Conservation (phyloP, 1,140 invertebrate species). For the Condylostylus longicornis region DNA sequence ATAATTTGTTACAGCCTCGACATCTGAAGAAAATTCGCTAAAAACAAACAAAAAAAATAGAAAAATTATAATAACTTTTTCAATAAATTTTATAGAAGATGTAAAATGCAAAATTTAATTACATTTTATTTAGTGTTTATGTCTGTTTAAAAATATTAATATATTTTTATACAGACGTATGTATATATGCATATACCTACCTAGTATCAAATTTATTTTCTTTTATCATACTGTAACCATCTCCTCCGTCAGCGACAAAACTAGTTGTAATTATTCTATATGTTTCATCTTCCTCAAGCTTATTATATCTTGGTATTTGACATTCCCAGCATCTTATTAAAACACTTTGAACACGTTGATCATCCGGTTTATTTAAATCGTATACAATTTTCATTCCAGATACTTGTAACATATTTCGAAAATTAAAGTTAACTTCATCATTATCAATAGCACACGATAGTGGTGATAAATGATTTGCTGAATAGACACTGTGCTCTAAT, state of each 20-base stretch:
- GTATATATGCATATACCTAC: slow-evolving; percentile 8
- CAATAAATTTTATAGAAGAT: background rate
- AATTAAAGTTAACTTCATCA: slow-evolving; percentile 29
- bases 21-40: background rate
- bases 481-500: slow-evolving; percentile 40
- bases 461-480: too few species aligned
- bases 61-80: background rate
- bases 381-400: slow-evolving; percentile 37
- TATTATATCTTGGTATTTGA: slow-evolving; percentile 43
- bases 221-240: slow-evolving; percentile 37
- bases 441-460: too few species aligned
- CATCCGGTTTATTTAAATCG: slow-evolving; percentile 36
- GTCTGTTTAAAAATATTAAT: slow-evolving; percentile 1
- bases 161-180: slow-evolving; percentile 3
- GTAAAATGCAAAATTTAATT: slow-evolving; percentile 7
- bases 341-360: slow-evolving; percentile 40
- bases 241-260: slow-evolving; percentile 51
- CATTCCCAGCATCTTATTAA: slow-evolving; percentile 47
- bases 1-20: slow-evolving; percentile 2
- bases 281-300: slow-evolving; percentile 33
- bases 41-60: background rate
- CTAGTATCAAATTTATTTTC: slow-evolving; percentile 17
- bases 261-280: slow-evolving; percentile 46
- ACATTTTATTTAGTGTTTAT: slow-evolving; percentile 10
- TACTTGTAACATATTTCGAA: slow-evolving; percentile 44